Percentiles rank a stretch among this genome's conserved stretches.
Evolutionary conservation across 2,113 vertebrate species (phyloP).

Genomic region (Meriones unguiculatus): DNA sequence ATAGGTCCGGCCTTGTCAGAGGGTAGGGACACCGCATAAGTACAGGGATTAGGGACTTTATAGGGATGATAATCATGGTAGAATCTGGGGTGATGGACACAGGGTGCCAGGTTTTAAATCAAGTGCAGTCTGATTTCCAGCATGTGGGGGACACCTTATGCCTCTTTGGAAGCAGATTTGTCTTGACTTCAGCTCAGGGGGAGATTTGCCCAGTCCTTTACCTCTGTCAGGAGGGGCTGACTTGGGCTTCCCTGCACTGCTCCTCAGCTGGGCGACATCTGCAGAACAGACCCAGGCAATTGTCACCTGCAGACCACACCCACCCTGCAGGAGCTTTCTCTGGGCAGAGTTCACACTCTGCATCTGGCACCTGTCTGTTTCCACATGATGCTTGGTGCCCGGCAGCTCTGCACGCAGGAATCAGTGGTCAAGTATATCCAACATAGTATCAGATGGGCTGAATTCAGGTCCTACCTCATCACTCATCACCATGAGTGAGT

Average conservation of each 20-base stretch:
- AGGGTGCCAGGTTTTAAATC: slow-evolving; percentile 77
- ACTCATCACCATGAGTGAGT: background rate
- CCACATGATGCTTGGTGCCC: background rate
- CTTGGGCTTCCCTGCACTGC: background rate
- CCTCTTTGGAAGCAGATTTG: slow-evolving; percentile 53
- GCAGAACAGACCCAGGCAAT: background rate
- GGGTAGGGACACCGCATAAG: slow-evolving; percentile 82
- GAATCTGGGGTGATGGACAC: slow-evolving; percentile 77
- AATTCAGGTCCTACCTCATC: background rate
- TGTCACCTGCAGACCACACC: background rate
- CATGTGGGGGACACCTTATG: background rate
- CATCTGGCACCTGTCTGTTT: background rate
- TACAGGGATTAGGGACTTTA: slow-evolving; percentile 85
- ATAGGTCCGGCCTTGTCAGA: slow-evolving; percentile 81
- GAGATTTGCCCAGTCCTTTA: slow-evolving; percentile 27
- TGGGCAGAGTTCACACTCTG: background rate
- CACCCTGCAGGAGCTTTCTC: background rate
- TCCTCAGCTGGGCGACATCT: background rate
- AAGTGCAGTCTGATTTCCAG: slow-evolving; percentile 72
- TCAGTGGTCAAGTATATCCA: background rate
- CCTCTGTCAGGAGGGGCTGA: background rate
- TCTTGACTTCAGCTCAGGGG: slow-evolving; percentile 22
- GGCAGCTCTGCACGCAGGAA: background rate
- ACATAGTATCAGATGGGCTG: background rate
- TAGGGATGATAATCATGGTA: slow-evolving; percentile 75